phyloP scores from a whole-genome alignment of 2,888 invertebrate genomes.

The Rosalia funebris region DNA sequence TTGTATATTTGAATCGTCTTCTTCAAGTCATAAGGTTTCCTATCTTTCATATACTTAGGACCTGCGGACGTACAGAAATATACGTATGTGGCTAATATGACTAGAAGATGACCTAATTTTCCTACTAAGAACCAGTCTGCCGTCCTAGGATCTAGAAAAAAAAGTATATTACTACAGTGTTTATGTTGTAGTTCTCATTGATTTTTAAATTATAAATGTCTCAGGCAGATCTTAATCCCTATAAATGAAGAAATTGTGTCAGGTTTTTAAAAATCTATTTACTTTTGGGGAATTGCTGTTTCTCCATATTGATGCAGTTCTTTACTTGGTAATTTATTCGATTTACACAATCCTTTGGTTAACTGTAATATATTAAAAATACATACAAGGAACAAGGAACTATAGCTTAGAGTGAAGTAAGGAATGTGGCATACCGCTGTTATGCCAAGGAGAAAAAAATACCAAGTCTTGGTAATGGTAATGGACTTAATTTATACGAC shows the following conservation, averaged over 20 bases:
- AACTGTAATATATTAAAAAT: too few species aligned
- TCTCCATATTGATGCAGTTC: background rate
- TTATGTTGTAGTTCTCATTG: background rate
- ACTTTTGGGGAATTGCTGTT: background rate
- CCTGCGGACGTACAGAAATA: conserved; percentile 70
- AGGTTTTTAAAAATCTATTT: background rate
- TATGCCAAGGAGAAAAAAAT: too few species aligned
- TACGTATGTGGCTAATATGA: conserved; percentile 67
- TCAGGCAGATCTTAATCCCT: too few species aligned
- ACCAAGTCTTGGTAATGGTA: too few species aligned
- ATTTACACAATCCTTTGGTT: too few species aligned
- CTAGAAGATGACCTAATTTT: conserved; percentile 63
- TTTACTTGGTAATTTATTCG: background rate
- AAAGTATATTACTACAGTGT: background rate
- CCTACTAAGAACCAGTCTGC: conserved; percentile 67
- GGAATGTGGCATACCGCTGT: too few species aligned
- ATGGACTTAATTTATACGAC: too few species aligned
- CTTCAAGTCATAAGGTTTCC: conserved; percentile 71
- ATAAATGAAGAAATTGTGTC: too few species aligned
- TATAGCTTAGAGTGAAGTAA: too few species aligned
- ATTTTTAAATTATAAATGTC: too few species aligned
- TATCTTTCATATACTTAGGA: conserved; percentile 73
- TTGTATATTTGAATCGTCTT: conserved; percentile 71
- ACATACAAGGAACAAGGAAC: too few species aligned
- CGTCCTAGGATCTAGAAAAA: conserved; percentile 69